Evolutionary conservation across 2,797 vertebrate species (phyloP).

Genomic region (Vultur gryphus): DNA sequence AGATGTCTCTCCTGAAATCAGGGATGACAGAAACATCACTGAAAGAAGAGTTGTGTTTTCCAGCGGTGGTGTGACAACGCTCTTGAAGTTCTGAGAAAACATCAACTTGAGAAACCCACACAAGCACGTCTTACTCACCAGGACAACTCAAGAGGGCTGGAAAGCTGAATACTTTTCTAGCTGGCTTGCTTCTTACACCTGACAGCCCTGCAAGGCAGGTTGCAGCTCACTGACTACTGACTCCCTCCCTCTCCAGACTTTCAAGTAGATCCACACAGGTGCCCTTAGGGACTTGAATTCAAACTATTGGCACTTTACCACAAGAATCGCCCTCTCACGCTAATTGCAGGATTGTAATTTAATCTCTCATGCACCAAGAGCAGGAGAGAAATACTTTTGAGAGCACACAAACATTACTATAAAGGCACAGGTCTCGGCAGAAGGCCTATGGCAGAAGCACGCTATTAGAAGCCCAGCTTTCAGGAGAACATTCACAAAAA

Average conservation of each 20-base stretch:
- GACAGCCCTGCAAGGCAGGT: neutral
- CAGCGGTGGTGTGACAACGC: fast-evolving
- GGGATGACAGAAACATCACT: neutral
- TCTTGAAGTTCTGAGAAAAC: neutral
- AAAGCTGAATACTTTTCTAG: too few relatives aligned
- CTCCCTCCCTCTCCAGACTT: neutral
- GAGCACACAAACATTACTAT: neutral
- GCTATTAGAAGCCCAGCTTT: neutral
- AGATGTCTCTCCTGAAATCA: neutral
- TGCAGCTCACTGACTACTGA: neutral
- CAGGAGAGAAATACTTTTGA: neutral
- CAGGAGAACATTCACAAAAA: neutral
- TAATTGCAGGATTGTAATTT: neutral
- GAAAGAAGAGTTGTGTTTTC: neutral
- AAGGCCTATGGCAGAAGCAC: neutral
- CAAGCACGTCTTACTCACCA: neutral
- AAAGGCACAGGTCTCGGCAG: neutral
- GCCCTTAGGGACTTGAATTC: neutral
- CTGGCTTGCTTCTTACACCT: neutral
- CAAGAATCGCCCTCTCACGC: neutral
- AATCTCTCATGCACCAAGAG: neutral
- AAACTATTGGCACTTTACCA: neutral
- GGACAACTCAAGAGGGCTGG: neutral
- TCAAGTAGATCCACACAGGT: neutral
- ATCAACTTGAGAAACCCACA: neutral